Conservation (phyloP, 2,113 vertebrate genomes). For the Trematomus loennbergii region DNA sequence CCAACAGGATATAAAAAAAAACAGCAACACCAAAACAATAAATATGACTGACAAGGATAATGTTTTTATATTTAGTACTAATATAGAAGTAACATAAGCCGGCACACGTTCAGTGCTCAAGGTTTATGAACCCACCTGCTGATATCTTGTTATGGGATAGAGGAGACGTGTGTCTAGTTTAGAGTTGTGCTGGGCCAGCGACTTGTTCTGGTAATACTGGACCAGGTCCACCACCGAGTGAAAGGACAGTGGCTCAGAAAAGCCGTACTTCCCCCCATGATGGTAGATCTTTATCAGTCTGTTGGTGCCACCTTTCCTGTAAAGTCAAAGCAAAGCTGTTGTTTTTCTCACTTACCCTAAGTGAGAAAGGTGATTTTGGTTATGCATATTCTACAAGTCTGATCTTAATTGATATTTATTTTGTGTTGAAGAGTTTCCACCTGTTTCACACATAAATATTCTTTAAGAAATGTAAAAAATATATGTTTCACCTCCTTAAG, state of each 20-base stretch:
- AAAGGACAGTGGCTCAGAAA: constrained; percentile 96
- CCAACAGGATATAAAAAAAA: background rate
- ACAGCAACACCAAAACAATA: too few relatives aligned
- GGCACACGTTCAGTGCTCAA: background rate
- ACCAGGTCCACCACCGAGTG: constrained; percentile 95
- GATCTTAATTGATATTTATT: too few relatives aligned
- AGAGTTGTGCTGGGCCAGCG: constrained; percentile 95
- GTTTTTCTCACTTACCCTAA: too few relatives aligned
- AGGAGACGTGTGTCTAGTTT: constrained; percentile 95
- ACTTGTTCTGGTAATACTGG: constrained; percentile 94
- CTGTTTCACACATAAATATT: too few relatives aligned
- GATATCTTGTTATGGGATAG: constrained; percentile 94
- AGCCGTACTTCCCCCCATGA: constrained; percentile 93
- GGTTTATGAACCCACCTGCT: constrained; percentile 86
- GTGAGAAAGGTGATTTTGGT: too few relatives aligned
- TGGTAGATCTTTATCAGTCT: constrained; percentile 98
- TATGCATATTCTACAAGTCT: too few relatives aligned
- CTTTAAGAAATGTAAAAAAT: too few relatives aligned
- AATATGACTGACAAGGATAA: background rate
- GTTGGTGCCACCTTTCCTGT: constrained; percentile 97
- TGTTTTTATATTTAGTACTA: background rate
- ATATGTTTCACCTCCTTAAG: too few relatives aligned
- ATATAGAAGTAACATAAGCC: background rate
- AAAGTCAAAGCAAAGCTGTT: constrained; percentile 48
- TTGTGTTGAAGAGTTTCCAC: too few relatives aligned